A percentile compares a stretch with the other conserved stretches of the same genome.
Conservation (phyloP, 2,113 vertebrate genomes). For the Rhinopomastus cyanomelas region DNA sequence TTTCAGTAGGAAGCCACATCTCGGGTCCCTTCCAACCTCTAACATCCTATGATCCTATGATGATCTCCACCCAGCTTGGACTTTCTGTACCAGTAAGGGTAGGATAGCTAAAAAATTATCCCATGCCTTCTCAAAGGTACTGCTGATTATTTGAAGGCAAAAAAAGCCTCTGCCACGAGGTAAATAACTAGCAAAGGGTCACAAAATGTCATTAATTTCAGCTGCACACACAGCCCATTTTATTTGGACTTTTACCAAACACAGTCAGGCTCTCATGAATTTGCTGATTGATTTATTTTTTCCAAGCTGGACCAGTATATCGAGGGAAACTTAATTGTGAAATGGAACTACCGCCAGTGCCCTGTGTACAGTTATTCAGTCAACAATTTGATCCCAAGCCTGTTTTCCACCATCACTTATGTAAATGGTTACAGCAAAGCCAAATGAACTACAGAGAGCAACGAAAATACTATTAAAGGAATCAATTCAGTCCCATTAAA, state of each 20-base stretch:
- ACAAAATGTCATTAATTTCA: background rate
- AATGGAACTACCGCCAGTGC: background rate
- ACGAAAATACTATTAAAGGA: background rate
- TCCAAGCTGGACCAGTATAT: background rate
- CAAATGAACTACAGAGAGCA: slow-evolving; percentile 28
- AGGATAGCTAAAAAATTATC: background rate
- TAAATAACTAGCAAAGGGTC: background rate
- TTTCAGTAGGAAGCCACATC: background rate
- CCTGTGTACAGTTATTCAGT: background rate
- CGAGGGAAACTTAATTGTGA: background rate
- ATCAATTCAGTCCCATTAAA: slow-evolving; percentile 22
- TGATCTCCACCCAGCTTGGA: background rate
- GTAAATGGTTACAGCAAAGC: background rate
- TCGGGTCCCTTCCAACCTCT: too few relatives aligned
- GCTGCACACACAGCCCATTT: background rate
- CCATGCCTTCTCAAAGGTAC: background rate
- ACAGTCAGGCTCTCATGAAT: background rate
- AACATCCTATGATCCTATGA: too few relatives aligned
- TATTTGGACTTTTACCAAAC: background rate
- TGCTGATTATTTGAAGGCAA: background rate
- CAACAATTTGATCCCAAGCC: background rate
- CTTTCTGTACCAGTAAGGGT: background rate
- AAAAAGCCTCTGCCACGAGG: background rate
- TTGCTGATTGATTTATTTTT: background rate
- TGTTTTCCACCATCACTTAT: background rate